A percentile compares a stretch with the other conserved stretches of the same genome.
Evolutionary conservation across 2,888 invertebrate species (phyloP).

Genomic region (Rhodophaea formosa): DNA sequence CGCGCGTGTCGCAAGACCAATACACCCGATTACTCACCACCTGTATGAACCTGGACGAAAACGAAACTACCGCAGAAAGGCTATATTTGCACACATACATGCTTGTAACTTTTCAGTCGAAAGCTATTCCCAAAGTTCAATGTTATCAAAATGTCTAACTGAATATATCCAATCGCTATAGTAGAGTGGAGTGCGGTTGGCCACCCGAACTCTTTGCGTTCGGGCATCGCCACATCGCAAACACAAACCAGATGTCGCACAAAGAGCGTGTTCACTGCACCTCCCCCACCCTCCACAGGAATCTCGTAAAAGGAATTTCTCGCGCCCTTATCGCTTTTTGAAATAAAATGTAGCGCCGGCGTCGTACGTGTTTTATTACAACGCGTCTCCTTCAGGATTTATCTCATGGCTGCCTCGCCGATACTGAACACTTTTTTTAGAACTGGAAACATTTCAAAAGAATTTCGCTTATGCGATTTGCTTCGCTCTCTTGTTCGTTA

Average conservation of each 20-base stretch:
- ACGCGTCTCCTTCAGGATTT: constrained; percentile 72
- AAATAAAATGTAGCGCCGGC: constrained; percentile 78
- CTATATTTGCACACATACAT: background rate
- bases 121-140: constrained; percentile 9
- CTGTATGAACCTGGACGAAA: background rate
- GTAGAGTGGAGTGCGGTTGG: constrained; percentile 14
- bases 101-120: background rate
- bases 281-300: constrained; percentile 55
- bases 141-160: constrained; percentile 5
- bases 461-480: constrained; percentile 58
- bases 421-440: constrained; percentile 58
- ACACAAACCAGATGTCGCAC: constrained; percentile 75
- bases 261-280: constrained; percentile 49
- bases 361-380: constrained; percentile 79
- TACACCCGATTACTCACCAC: too few relatives aligned
- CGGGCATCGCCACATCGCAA: constrained; percentile 33
- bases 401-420: constrained; percentile 62
- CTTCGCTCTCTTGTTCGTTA: constrained; percentile 28
- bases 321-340: constrained; percentile 78
- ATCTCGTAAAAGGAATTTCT: constrained; percentile 79
- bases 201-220: constrained; percentile 26
- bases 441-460: constrained; percentile 55
- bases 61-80: background rate
- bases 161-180: constrained; percentile 12
- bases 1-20: too few relatives aligned